phyloP scores from a whole-genome alignment of 2,888 invertebrate genomes.

The Zelleria hepariella region DNA sequence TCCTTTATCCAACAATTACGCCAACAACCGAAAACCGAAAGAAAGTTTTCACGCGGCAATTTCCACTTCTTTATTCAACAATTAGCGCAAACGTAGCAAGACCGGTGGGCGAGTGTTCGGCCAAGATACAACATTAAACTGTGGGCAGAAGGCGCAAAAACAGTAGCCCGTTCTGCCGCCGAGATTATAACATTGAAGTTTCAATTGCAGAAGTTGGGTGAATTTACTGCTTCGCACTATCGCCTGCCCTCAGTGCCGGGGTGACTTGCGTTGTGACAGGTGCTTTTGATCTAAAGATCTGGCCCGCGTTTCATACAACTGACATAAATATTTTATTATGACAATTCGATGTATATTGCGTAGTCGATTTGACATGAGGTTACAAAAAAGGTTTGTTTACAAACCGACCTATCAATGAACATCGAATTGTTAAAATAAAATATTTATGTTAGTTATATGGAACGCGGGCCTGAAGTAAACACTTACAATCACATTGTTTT shows the following conservation, averaged over 20 bases:
- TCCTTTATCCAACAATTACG: not conserved
- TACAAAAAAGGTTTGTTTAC: no score
- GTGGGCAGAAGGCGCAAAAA: conserved; percentile 36
- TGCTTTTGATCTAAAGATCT: not conserved
- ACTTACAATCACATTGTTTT: conserved; percentile 8
- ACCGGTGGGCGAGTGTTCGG: conserved; percentile 31
- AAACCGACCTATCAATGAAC: no score
- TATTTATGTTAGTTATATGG: no score
- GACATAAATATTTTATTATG: no score
- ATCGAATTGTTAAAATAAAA: no score
- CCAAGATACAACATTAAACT: conserved; percentile 37
- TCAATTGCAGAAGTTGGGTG: conserved; percentile 65
- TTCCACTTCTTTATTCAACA: not conserved
- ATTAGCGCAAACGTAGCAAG: not conserved
- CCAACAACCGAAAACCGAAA: not conserved
- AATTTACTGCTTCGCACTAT: conserved; percentile 61
- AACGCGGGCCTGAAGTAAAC: no score
- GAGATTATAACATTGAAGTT: conserved; percentile 66
- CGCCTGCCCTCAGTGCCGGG: conserved; percentile 25
- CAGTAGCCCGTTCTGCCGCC: conserved; percentile 45
- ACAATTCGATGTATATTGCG: no score
- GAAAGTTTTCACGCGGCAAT: not conserved
- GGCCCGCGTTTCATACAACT: no score
- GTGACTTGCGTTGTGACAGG: not conserved
- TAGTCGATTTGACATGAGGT: no score